Conservation (phyloP, 2,113 vertebrate genomes). For the Pristiophorus japonicus region DNA sequence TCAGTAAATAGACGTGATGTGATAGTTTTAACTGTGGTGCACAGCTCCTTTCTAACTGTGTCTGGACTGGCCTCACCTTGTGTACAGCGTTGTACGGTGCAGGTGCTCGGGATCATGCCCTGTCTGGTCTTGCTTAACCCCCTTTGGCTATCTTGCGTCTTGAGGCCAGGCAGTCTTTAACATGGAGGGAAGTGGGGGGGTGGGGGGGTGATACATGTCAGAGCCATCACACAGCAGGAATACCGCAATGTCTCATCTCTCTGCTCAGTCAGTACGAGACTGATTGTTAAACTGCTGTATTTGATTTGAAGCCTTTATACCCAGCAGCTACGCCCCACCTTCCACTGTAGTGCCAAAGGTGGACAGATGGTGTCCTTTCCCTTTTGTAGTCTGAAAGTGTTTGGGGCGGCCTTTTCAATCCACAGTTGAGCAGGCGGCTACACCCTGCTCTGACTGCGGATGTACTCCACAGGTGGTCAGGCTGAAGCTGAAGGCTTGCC, state of each 20-base stretch:
- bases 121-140: slow-evolving; percentile 21
- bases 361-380: slow-evolving; percentile 5
- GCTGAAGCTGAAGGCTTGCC: not conserved
- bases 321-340: not conserved
- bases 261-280: not conserved
- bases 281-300: slow-evolving; percentile 4
- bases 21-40: not conserved
- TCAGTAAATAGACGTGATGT: not conserved
- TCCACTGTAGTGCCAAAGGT: not conserved
- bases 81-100: not conserved
- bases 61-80: slow-evolving; percentile 3
- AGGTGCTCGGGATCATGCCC: slow-evolving; percentile 9
- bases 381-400: slow-evolving; percentile 1
- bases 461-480: slow-evolving; percentile 1
- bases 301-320: not conserved
- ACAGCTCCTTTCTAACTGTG: not conserved
- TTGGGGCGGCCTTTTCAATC: not conserved
- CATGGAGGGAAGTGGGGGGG: not conserved
- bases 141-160: slow-evolving; percentile 27
- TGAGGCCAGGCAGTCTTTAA: not conserved
- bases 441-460: slow-evolving; percentile 8
- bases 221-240: not conserved
- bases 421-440: not conserved
- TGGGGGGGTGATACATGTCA: not conserved
- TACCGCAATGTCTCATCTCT: not conserved